Evolutionary conservation across 2,113 vertebrate species (phyloP), one percentile per base, ranked within the genome.

Genomic region (Melanotaenia duboulayi): DNA sequence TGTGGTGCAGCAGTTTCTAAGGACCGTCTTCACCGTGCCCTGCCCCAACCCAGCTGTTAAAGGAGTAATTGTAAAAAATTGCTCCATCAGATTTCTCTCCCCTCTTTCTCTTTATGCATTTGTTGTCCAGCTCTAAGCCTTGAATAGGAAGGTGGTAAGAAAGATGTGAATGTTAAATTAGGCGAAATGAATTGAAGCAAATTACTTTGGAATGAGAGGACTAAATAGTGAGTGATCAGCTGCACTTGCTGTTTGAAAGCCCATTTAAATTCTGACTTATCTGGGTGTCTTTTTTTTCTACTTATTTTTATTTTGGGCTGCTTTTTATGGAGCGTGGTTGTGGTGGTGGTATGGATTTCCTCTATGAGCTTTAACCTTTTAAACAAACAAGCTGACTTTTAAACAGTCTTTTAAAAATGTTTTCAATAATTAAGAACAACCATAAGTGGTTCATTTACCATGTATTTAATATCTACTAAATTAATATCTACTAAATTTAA

Each of bases 61-160:
- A 94, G 94, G 93, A 91, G 95, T 98, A 97, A 98, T 97, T 97
- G 96, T 96, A 35, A 35, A 35, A 97, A 95, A 97, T 96, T 97
- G 95, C 94, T 95, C 95, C 95, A 71, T 85, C 76, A 87, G 75
- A 88, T 77, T 83, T 78, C 60, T 62, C 74, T 82, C 56, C 74
- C 82, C 82, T 84, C 84, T 90, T 84, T 89, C 76, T 95, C 95
- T 94, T 95, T 92, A 89, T 95, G 94, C 95, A 96, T 93, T 96
- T 91, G 86, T 90, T 87, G 81, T 94, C 92, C 89, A 87, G 94
- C 95, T 94, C 96, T 95, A 95, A 96, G 95, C 95, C 94, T 91
- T 96, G 95, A 97, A 96, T 96, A 92, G 96, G 95, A 93, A 94
- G 92, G 93, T 94, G 93, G 95, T 95, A 94, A 96, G 97, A 94